Base-by-base conservation (phyloP, 2,113 vertebrate species). In the Thamnophis sirtalis region DNA sequence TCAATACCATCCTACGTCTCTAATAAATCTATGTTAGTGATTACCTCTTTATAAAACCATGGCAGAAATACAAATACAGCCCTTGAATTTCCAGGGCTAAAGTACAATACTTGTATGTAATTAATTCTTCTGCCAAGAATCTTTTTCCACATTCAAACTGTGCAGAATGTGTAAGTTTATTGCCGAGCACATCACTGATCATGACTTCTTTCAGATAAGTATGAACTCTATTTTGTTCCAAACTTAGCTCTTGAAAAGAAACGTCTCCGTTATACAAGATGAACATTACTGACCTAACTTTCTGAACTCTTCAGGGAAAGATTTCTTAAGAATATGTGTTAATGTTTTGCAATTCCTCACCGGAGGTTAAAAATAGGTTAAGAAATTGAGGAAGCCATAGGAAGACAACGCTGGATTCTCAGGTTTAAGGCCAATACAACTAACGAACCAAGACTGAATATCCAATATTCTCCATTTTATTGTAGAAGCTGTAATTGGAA, bases 141-240 rank as follows among this genome's bases (percentile, higher is more conserved):
- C 3, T 85, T 0, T 28, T 91, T 92, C 87, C 26, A 84, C 80
- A 92, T 28, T 43, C 48, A 80, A 3, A 6, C 17, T 80, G 73
- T 21, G 73, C 33, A 80, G 73, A 43, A 43, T 3, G 0, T 43
- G 15, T 54, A 54, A 87, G 28, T 87, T 54, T 51, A 87, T 9
- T 53, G 13, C 26, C 8, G 28, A 87, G 28, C 50, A 53, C 28
- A 48, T 50, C 87, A 9, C 26, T 26, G 0, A 90, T 91, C 0
- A 0, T 19, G 33, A 73, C 85, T 85, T 85, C 2, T 91, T 95
- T 88, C 87, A 91, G 90, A 43, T 1, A 63, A 90, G 24, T n/a
- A 26, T 73, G 51, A 80, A 9, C 73, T 80, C 91, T 93, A 91
- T 38, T 85, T 68, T 90, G 91, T 87, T 94, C 88, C 84, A 85